Conservation (phyloP, 2,888 invertebrate genomes). For the Drosophila quinaria region DNA sequence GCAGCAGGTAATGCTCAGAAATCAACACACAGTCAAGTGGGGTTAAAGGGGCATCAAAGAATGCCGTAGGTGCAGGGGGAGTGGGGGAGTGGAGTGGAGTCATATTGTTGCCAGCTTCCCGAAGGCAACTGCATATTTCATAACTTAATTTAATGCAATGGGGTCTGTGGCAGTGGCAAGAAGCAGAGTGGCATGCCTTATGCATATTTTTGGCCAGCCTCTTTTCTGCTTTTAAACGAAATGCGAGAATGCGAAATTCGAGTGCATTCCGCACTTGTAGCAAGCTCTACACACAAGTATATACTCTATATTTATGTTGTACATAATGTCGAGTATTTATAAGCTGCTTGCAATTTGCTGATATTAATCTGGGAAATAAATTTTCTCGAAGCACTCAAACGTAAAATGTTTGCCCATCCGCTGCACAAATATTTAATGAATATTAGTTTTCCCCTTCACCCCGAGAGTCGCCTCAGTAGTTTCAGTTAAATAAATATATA, state of each 20-base stretch:
- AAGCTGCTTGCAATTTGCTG: slow-evolving; percentile 65
- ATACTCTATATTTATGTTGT: slow-evolving; percentile 1
- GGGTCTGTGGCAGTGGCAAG: slow-evolving; percentile 13
- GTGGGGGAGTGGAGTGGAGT: background rate
- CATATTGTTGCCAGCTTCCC: slow-evolving; percentile 28
- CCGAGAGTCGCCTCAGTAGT: background rate
- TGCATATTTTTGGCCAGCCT: slow-evolving; percentile 65
- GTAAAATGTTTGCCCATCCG: slow-evolving; percentile 37
- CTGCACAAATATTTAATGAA: slow-evolving; percentile 72
- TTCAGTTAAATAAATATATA: background rate
- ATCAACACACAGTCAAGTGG: slow-evolving; percentile 41
- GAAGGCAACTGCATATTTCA: slow-evolving; percentile 61
- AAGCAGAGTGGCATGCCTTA: slow-evolving; percentile 28
- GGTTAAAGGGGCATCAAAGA: slow-evolving; percentile 4
- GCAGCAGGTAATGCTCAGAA: slow-evolving; percentile 41
- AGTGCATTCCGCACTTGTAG: slow-evolving; percentile 12
- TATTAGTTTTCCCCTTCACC: slow-evolving; percentile 55
- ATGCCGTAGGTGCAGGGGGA: background rate
- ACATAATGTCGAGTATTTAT: slow-evolving; percentile 22
- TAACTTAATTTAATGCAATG: slow-evolving; percentile 72
- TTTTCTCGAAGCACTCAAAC: slow-evolving; percentile 65
- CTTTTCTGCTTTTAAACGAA: slow-evolving; percentile 34
- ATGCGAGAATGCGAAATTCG: slow-evolving; percentile 28
- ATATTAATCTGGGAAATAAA: slow-evolving; percentile 70
- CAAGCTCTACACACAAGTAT: slow-evolving; percentile 2